Evolutionary conservation across 2,797 vertebrate genomes (phyloP).

Genomic region (Avahi laniger): DNA sequence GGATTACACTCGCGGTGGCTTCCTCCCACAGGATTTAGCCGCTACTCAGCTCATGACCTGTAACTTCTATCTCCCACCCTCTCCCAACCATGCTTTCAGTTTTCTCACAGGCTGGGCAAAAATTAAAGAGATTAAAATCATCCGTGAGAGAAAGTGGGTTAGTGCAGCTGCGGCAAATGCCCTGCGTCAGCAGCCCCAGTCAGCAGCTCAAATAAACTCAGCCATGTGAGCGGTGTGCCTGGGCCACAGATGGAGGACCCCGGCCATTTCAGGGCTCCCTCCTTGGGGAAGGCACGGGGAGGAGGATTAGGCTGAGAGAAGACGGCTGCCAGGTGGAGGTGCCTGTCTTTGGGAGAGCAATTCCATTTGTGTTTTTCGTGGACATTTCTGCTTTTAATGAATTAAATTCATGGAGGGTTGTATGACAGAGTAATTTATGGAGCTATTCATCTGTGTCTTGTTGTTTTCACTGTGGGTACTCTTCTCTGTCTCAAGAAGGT

Average conservation of each 20-base stretch:
- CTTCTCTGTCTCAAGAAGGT: not conserved
- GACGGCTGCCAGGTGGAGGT: not conserved
- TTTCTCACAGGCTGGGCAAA: constrained; percentile 79
- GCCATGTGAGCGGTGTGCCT: not conserved
- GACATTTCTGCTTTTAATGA: not conserved
- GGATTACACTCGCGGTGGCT: constrained; percentile 62
- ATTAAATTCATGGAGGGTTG: not conserved
- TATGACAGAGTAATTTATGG: not conserved
- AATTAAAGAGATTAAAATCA: constrained; percentile 83
- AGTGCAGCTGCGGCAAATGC: constrained; percentile 72
- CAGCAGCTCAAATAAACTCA: constrained; percentile 61
- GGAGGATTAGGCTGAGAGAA: not conserved
- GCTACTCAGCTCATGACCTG: constrained; percentile 46
- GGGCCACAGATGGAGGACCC: not conserved
- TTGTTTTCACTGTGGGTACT: not conserved
- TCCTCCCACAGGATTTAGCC: constrained; percentile 60
- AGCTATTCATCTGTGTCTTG: not conserved
- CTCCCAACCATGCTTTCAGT: constrained; percentile 37
- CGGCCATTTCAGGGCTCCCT: not conserved
- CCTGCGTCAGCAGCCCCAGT: constrained; percentile 76
- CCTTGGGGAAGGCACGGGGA: not conserved
- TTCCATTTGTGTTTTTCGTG: not conserved
- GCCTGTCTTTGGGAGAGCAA: not conserved
- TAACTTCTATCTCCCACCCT: constrained; percentile 3
- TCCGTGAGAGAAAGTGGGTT: constrained; percentile 81